phyloP scores from a whole-genome alignment of 2,113 vertebrate genomes.

The Lophotis ruficrista region DNA sequence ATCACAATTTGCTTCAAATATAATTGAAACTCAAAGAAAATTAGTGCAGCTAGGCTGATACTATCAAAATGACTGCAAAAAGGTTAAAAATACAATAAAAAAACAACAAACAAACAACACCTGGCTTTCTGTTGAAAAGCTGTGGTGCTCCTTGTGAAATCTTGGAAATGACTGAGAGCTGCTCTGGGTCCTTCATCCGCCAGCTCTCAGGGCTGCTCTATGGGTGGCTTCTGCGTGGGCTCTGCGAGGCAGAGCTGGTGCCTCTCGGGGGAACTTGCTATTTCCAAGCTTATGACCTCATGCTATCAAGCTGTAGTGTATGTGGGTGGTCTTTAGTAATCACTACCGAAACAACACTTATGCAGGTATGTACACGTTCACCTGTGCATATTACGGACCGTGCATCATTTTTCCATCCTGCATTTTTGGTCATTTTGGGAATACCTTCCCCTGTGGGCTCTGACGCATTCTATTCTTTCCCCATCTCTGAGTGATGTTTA shows the following conservation, averaged over 20 bases:
- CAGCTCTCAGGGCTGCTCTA: rapidly evolving
- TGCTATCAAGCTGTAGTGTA: not conserved
- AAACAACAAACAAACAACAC: rapidly evolving
- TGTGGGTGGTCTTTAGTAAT: slow-evolving; percentile 4
- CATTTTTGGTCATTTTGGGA: not conserved
- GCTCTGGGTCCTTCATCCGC: not conserved
- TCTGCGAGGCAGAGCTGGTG: not conserved
- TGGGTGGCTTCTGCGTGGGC: not conserved
- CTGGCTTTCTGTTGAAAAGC: not conserved
- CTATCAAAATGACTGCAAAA: not conserved
- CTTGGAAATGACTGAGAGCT: not conserved
- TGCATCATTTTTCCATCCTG: not conserved
- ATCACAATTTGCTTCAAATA: slow-evolving; percentile 12
- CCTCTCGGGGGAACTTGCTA: not conserved
- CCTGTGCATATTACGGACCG: rapidly evolving
- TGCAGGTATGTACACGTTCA: not conserved
- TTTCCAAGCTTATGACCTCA: not conserved
- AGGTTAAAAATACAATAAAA: not conserved
- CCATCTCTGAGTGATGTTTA: not conserved
- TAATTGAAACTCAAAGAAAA: slow-evolving; percentile 22
- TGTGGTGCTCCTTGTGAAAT: not conserved
- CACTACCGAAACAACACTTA: not conserved
- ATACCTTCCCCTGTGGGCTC: not conserved
- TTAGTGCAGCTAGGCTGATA: not conserved
- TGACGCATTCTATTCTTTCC: not conserved